phyloP scores from a whole-genome alignment of 2,113 vertebrate species.

The Monopterus albus region DNA sequence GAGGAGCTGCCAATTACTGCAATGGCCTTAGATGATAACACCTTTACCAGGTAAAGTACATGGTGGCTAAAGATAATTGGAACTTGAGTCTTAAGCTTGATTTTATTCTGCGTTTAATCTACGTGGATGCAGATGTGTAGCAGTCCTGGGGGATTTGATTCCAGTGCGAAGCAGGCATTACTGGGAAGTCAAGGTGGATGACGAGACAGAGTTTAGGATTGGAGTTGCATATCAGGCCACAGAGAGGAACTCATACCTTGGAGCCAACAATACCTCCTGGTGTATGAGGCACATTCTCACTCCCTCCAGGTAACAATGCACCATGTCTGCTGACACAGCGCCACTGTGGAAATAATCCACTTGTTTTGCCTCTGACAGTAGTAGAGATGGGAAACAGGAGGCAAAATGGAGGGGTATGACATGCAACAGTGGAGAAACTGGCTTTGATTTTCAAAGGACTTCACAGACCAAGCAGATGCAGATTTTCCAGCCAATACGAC shows the following conservation, averaged over 20 bases:
- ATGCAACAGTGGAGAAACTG: too few relatives aligned
- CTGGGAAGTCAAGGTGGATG: slow-evolving; percentile 92
- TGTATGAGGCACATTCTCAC: slow-evolving; percentile 91
- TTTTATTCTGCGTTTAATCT: too few relatives aligned
- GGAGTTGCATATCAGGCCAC: slow-evolving; percentile 91
- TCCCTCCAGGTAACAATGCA: slow-evolving; percentile 83
- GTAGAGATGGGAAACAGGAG: too few relatives aligned
- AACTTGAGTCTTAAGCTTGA: too few relatives aligned
- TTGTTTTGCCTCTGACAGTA: too few relatives aligned
- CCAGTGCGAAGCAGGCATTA: slow-evolving; percentile 89
- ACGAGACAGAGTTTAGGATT: slow-evolving; percentile 85
- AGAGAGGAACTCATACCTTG: slow-evolving; percentile 86
- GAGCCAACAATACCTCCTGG: slow-evolving; percentile 88
- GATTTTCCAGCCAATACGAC: slow-evolving; percentile 7
- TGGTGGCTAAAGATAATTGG: not conserved
- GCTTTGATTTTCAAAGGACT: not conserved
- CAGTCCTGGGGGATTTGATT: slow-evolving; percentile 89
- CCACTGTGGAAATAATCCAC: not conserved
- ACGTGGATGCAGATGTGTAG: slow-evolving; percentile 86
- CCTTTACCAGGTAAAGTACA: slow-evolving; percentile 86
- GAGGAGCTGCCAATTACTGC: slow-evolving; percentile 83
- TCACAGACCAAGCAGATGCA: too few relatives aligned
- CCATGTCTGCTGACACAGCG: not conserved
- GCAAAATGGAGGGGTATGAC: too few relatives aligned
- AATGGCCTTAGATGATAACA: slow-evolving; percentile 80